Base-by-base conservation (phyloP, 1,140 invertebrate species). In the Venturia canescens region DNA sequence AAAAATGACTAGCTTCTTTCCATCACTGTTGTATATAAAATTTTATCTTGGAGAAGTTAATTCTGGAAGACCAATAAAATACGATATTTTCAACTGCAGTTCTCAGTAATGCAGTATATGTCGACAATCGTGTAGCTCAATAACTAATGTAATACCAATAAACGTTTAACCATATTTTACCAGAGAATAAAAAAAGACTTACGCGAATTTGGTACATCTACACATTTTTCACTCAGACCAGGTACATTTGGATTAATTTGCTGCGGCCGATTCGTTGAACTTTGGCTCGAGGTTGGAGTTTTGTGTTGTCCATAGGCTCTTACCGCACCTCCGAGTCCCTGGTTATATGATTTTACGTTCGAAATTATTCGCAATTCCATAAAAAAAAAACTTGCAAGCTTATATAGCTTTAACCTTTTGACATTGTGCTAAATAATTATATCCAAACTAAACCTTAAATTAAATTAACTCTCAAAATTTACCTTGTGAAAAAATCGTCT, bases 141-240 rank as follows among this genome's bases (percentile, higher is more conserved):
- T n/a, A n/a, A n/a, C n/a, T n/a, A n/a, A n/a, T n/a, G n/a, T n/a
- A n/a, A n/a, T n/a, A n/a, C n/a, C n/a, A n/a, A n/a, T n/a, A n/a
- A n/a, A n/a, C n/a, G n/a, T n/a, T n/a, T n/a, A n/a, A n/a, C n/a
- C n/a, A n/a, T n/a, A n/a, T n/a, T n/a, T n/a, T n/a, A n/a, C n/a
- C n/a, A n/a, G n/a, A n/a, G n/a, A n/a, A n/a, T n/a, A n/a, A 66
- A 38, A 77, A 71, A 63, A 53, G 16, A 89, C 89, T 87, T 87
- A 92, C 91, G 93, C 81, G 89, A 85, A 2, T 88, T 88, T 31
- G 93, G 90, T 31, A 94, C 90, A 79, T 93, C 92, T 1, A 96
- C 91, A 80, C 94, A 93, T 74, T 93, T 94, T 69, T 91, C 91
- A 84, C 93, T 95, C 1, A 96, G 89, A 31, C 96, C 96, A 82